phyloP scores from a whole-genome alignment of 2,797 vertebrate species.

The Poecilia wingei region DNA sequence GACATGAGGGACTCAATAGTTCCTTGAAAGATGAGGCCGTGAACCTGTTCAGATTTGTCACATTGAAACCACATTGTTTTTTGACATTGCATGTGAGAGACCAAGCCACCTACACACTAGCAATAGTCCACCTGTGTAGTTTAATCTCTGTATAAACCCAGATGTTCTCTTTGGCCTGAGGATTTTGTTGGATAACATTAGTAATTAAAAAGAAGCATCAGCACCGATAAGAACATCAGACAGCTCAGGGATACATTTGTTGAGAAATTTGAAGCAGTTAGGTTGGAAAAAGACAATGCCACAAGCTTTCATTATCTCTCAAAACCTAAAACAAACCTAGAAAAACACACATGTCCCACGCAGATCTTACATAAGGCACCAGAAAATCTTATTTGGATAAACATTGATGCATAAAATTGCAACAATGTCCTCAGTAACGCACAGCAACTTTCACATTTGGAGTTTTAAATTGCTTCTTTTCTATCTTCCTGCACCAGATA shows the following conservation, averaged over 20 bases:
- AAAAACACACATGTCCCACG: neutral
- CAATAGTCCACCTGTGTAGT: neutral
- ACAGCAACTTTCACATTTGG: neutral
- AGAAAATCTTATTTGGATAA: no score
- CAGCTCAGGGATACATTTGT: neutral
- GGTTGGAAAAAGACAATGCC: neutral
- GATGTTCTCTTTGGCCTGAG: neutral
- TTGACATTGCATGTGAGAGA: neutral
- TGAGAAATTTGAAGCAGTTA: neutral
- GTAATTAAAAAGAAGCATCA: neutral
- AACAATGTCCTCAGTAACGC: neutral
- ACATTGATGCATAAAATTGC: neutral
- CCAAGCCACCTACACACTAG: neutral
- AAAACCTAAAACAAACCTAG: neutral
- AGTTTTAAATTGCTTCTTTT: neutral
- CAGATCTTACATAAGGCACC: neutral
- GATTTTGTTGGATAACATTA: neutral
- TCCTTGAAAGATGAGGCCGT: neutral
- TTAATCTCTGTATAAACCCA: neutral
- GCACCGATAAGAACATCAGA: neutral
- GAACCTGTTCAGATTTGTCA: neutral
- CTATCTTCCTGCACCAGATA: neutral
- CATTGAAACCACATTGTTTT: neutral
- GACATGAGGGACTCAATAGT: neutral
- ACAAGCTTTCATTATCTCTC: neutral